Base-by-base conservation (phyloP, 35 echinoderm and acorn worm species). In the Eucidaris tribuloides region DNA sequence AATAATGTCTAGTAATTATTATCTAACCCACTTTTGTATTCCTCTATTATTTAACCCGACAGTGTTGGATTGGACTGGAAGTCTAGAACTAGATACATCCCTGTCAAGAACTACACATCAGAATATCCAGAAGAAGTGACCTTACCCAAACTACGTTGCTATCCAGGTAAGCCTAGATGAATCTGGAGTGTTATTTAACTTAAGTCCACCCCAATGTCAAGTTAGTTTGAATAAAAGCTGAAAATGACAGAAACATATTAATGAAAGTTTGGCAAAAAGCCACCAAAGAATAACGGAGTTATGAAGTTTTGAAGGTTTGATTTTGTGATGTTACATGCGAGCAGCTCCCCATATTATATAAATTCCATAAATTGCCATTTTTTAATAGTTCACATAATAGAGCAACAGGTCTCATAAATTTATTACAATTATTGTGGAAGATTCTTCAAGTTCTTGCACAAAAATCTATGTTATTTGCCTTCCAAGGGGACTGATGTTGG, bases 51-150 rank as follows among this genome's bases (percentile, higher is more conserved):
- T 68, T 81, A 66, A 19, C 20, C 49, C 54, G 58, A 20, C 65
- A 91, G 93, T 1, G 42, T 82, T 70, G 94, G 94, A 19, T 79
- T 83, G 35, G 94, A 97, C 50, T 97, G 94, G 94, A 44, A 46
- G 1, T 97, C 94, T 19, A 92, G 72, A 64, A 34, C 92, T 7
- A 58, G 86, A 42, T 91, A 80, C 38, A 93, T 97, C 39, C 85
- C 89, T 63, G 60, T 79, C 13, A 85, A 80, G 58, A 36, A 77
- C 24, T 58, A 60, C 6, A 63, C 48, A 45, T 29, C 43, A 33
- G 45, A 90, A 32, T 59, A 77, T 15, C 81, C 77, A 35, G 76
- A 81, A 48, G 88, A 91, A n/a, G 56, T 87, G 18, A 79, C 49
- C 79, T 46, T 96, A 7, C 86, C 90, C 76, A 79, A 78, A 44